A percentile compares a stretch with the other conserved stretches of the same genome.
phyloP scores from a whole-genome alignment of 2,113 vertebrate species.

The Micronycteris hirsuta region DNA sequence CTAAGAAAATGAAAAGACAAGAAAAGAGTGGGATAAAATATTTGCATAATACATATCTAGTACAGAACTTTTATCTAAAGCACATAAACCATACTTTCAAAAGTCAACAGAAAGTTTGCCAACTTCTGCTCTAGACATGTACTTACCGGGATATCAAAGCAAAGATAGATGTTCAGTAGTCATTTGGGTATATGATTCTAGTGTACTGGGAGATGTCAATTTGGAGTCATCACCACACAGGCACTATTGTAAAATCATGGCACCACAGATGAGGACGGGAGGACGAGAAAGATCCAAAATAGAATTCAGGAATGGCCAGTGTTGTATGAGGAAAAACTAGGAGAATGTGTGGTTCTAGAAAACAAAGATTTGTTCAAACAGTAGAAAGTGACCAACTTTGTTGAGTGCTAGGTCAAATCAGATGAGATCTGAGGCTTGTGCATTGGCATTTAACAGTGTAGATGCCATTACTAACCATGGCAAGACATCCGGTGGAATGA shows the following conservation, averaged over 20 bases:
- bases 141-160: neutral
- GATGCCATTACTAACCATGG: neutral
- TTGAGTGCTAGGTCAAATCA: neutral
- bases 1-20: neutral
- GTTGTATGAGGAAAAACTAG: neutral
- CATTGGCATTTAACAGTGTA: neutral
- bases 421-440: neutral
- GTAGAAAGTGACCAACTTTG: neutral
- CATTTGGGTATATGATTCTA: neutral
- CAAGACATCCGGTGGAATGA: neutral
- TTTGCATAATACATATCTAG: neutral
- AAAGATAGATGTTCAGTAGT: neutral
- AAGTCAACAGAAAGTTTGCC: neutral
- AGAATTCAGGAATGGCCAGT: neutral
- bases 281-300: neutral
- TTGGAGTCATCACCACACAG: neutral
- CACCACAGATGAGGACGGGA: neutral
- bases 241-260: neutral
- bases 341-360: neutral
- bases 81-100: neutral
- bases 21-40: constrained; percentile 5
- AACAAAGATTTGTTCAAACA: neutral
- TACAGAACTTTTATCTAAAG: neutral
- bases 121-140: neutral
- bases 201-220: neutral